Evolutionary conservation across 2,888 invertebrate genomes (phyloP).

Genomic region (Ophion costatus): DNA sequence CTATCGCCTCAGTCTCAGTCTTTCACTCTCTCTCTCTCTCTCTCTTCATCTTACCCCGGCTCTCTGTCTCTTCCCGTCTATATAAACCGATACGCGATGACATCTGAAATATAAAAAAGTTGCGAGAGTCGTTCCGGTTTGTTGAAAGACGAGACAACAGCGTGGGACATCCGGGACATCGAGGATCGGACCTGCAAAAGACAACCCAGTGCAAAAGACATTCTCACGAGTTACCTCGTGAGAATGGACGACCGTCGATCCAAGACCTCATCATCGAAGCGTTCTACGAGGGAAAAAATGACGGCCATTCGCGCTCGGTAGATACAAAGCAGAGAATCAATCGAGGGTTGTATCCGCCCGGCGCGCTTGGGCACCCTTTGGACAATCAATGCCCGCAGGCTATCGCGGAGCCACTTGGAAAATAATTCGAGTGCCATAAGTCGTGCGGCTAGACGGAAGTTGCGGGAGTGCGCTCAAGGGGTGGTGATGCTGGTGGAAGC

Average conservation of each 20-base stretch:
- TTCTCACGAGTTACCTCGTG: background rate
- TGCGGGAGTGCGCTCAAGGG: conserved; percentile 59
- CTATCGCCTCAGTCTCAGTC: conserved; percentile 15
- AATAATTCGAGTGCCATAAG: conserved; percentile 79
- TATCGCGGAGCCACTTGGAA: conserved; percentile 54
- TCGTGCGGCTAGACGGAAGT: conserved; percentile 76
- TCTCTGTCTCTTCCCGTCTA: conserved; percentile 31
- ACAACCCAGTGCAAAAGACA: too few relatives aligned
- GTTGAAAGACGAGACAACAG: conserved; percentile 63
- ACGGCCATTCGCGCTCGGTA: background rate
- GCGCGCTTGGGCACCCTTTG: conserved; percentile 12
- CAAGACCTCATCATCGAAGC: background rate
- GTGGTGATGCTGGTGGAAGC: conserved; percentile 51
- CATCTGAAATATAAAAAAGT: conserved; percentile 75
- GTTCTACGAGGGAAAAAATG: background rate
- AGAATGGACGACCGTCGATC: background rate
- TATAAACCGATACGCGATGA: conserved; percentile 76
- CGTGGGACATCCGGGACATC: conserved; percentile 45
- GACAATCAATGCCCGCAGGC: conserved; percentile 55
- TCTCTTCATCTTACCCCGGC: background rate
- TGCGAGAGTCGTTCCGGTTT: conserved; percentile 68
- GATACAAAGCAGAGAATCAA: background rate
- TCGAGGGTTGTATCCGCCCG: background rate
- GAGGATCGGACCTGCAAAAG: conserved; percentile 13
- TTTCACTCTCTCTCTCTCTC: background rate